Evolutionary conservation across 2,888 invertebrate species (phyloP), one percentile per base, ranked within the genome.

Genomic region (Cephus rjabovi): DNA sequence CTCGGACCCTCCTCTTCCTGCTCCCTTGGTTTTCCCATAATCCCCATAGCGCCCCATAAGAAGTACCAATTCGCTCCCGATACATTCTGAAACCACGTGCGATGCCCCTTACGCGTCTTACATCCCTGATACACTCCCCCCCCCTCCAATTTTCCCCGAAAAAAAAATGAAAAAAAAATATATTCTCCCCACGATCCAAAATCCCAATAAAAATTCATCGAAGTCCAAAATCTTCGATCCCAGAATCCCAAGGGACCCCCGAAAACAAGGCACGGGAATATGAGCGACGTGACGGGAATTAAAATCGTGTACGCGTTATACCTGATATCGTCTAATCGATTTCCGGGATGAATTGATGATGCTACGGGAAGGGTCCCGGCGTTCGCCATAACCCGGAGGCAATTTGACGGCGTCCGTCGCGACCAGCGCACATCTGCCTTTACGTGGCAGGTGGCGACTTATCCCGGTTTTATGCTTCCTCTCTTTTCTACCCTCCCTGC

Each of bases 371-470:
- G 40, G 80, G 83, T 83, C 82, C 83, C 34, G 34, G 34, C 34
- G 83, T 81, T 80, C 80, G 78, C 80, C 76, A 80, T 82, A 83
- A 86, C 83, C 86, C 83, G 85, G 81, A 86, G 86, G 85, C 86
- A 82, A 85, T 83, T 85, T 84, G 85, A 82, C 81, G 84, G 83
- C 84, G 85, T 84, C 82, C 83, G 83, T 83, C 85, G 84, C 81
- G 83, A 82, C 86, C 83, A 83, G 81, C 79, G 85, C 86, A 88
- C 90, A 90, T 90, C 90, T 90, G 90, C 89, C 88, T 84, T 83
- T 85, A 84, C 83, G 85, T 84, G 88, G 90, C 90, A 90, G 90
- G 90, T 90, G 90, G 89, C 87, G 85, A 88, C 85, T 87, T 86
- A 85, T 74, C 74, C 74, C 34, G 31, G 34, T 74, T 74, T 35